Conservation (phyloP, 1,140 invertebrate species). For the Drosophila tani region DNA sequence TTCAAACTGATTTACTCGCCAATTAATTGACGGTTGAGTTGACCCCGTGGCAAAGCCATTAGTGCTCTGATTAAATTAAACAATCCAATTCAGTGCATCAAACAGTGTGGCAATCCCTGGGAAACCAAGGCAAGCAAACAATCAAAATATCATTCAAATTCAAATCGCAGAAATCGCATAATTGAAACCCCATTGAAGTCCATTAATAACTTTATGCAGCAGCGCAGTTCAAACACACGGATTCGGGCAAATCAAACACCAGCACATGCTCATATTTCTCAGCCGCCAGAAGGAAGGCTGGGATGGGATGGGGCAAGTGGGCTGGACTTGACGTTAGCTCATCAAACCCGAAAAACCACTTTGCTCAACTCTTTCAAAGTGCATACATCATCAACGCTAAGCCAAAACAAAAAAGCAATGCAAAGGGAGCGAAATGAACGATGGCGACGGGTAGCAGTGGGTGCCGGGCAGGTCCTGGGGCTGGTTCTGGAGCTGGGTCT, state of each 20-base stretch:
- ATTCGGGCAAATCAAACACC: conserved; percentile 29
- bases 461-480: background rate
- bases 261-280: conserved; percentile 43
- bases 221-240: conserved; percentile 63
- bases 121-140: conserved; percentile 56
- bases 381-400: conserved; percentile 82
- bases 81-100: conserved; percentile 30
- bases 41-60: conserved; percentile 10
- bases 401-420: conserved; percentile 77
- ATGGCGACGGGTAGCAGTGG: conserved; percentile 23
- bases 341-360: conserved; percentile 82
- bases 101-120: conserved; percentile 8
- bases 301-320: background rate
- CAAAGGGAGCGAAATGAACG: conserved; percentile 62
- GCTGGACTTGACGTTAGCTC: conserved; percentile 73
- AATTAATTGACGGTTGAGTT: conserved; percentile 16
- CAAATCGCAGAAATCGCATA: conserved; percentile 82
- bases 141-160: conserved; percentile 82
- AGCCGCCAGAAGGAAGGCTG: background rate
- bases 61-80: conserved; percentile 46
- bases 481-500: background rate
- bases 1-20: conserved; percentile 3
- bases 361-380: conserved; percentile 83
- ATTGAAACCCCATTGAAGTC: conserved; percentile 82
- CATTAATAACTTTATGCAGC: conserved; percentile 81